Base-by-base conservation (phyloP, 2,888 invertebrate species). In the Chrysopilus asiliformis region DNA sequence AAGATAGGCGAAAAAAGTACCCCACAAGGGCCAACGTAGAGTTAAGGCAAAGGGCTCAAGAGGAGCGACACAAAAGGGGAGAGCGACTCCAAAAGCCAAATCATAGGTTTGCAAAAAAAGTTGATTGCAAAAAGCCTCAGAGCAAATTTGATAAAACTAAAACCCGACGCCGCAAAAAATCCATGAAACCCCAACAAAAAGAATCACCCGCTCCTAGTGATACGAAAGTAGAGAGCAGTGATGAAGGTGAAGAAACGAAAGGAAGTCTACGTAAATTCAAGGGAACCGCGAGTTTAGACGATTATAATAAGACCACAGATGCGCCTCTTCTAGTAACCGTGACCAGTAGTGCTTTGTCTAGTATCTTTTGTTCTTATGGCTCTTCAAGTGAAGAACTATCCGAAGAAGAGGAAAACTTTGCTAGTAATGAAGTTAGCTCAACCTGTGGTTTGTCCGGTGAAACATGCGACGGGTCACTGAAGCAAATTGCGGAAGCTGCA, bases 1-100 rank as follows among this genome's bases (percentile, higher is more conserved):
- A 71, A 34, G 89, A 91, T 50, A 68, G 94, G 32, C 81, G 76
- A 56, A 79, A 68, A 63, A 78, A 73, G 49, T 87, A 74, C 60
- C 87, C 87, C 1, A 83, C 83, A 1, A 68, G 70, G 47, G 67
- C 64, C 16, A 86, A 81, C 55, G 68, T 79, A 18, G 72, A 73
- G 41, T 71, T 72, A 44, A 69, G 74, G 50, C 68, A 70, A 45
- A 71, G 74, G 24, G 70, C 72, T 42, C 63, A 68, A 20, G 69
- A 72, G 42, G 84, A 82, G 51, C 77, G 74, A 53, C 52, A 71
- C 35, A 70, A 77, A 42, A 70, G 86, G 42, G 89, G 89, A 16
- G 86, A 87, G 65, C 72, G 76, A 51, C 70, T 82, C 52, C 67
- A 68, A 10, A 57, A 46, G 2, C 53, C 48, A 0, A 61, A 56